Base-by-base conservation (phyloP, 1,140 invertebrate genomes). In the Phortica variegata region DNA sequence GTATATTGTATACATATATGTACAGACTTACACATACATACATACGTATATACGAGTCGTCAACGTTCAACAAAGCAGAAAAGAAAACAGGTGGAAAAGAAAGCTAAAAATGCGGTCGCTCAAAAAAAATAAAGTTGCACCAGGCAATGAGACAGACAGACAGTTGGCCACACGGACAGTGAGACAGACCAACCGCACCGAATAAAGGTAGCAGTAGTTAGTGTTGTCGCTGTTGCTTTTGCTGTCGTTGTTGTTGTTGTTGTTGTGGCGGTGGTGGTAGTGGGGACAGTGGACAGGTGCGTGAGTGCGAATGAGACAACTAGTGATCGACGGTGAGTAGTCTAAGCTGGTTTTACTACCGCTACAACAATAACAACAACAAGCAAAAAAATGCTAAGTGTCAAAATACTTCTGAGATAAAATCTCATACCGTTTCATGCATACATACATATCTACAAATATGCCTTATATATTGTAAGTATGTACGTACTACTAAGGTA, bases 31-130 rank as follows among this genome's bases (percentile, higher is more conserved):
- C 31, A 21, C 7, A 13, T 15, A 13, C 4, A 6, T 26, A 40
- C 34, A 36, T 18, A 23, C 20, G n/a, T 16, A 34, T 15, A 29
- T 13, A 31, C 20, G 32, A 41, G 33, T 44, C 43, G 56, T 40
- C 32, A 39, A 45, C 40, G 52, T 46, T 68, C 51, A 68, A 68
- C 60, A 68, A 54, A 52, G 47, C 47, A 40, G 50, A 43, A 56
- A 49, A 33, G n/a, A 68, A 66, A 63, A 68, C 63, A 68, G 63
- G 63, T 69, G 63, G 63, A 68, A 68, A 68, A 68, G 63, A 68
- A 69, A 68, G 63, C 63, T 63, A 68, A 65, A 68, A 68, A 68
- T 68, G 63, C 63, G 63, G 63, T 59, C 57, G 57, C 52, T 50
- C 60, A 68, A 54, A 69, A 68, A 66, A 68, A 62, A 48, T 54